phyloP scores from a whole-genome alignment of 2,888 invertebrate genomes.

The Carpatolechia fugitivella region DNA sequence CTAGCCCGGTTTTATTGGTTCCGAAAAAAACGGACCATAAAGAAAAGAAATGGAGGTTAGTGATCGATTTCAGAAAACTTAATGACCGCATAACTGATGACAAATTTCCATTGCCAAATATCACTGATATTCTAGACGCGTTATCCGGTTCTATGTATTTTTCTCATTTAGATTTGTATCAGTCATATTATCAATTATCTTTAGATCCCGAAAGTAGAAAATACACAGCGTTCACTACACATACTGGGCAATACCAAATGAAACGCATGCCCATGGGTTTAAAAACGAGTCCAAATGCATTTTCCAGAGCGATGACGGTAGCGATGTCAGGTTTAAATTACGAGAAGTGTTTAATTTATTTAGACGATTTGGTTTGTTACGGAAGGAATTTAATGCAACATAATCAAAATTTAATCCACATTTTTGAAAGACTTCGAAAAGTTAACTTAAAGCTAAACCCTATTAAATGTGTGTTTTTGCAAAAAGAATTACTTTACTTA shows the following conservation, averaged over 20 bases:
- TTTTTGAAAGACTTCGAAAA: neutral
- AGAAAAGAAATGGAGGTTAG: neutral
- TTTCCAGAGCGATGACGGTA: neutral
- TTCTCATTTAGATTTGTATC: neutral
- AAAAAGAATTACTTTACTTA: neutral
- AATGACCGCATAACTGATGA: neutral
- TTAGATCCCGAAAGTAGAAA: neutral
- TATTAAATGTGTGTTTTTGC: neutral
- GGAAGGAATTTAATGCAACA: neutral
- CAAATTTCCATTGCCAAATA: neutral
- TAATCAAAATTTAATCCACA: neutral
- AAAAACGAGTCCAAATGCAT: neutral
- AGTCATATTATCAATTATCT: neutral
- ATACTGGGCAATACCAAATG: neutral
- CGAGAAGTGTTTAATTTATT: no score
- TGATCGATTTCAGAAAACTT: neutral
- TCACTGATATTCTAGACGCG: neutral
- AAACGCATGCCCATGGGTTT: neutral
- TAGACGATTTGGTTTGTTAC: neutral
- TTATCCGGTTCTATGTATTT: neutral
- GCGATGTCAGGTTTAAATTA: slow-evolving; percentile 1
- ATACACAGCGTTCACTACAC: neutral
- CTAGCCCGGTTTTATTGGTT: neutral
- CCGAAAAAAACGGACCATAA: neutral
- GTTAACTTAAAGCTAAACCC: neutral